These are phyloP conservation scores for Cryptophagus acutangulus DNA, from an alignment of 2,888 invertebrate species.

Conservation along the genomic window DNA sequence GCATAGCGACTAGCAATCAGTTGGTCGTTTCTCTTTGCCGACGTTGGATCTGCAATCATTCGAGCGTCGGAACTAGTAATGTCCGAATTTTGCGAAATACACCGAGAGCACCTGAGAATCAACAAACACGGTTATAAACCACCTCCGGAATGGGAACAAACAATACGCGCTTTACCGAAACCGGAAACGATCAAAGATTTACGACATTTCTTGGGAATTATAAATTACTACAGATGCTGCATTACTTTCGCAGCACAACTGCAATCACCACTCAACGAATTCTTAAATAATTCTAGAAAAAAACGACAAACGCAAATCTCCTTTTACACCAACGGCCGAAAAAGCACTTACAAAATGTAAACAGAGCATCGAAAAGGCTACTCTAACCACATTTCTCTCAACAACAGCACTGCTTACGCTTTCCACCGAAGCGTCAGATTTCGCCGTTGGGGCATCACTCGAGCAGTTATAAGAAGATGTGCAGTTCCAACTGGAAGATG, in stretches of 20 bases:
- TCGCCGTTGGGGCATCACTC: conserved; percentile 8
- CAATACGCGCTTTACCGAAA: no score
- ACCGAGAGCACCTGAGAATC: no score
- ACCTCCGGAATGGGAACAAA: no score
- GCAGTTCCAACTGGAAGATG: no score
- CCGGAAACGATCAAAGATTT: no score
- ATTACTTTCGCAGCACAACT: conserved; percentile 10
- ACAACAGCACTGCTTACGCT: neutral
- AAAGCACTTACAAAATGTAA: conserved; percentile 9
- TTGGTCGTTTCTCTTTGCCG: no score
- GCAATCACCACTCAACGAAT: conserved; percentile 11
- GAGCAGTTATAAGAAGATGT: no score
- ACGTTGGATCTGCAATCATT: no score
- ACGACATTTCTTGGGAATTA: conserved; percentile 16
- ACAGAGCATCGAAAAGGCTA: neutral
- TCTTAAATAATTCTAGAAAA: conserved; percentile 7
- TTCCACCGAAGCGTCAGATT: neutral
- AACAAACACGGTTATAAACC: no score
- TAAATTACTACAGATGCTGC: conserved; percentile 15
- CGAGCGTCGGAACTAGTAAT: no score
- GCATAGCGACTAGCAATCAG: no score
- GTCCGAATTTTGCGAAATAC: no score
- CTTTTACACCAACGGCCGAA: conserved; percentile 11
- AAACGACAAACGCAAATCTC: conserved; percentile 10
- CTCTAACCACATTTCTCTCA: neutral